Evolutionary conservation across 2,888 invertebrate species (phyloP).

Genomic region (Esperia sulphurella): DNA sequence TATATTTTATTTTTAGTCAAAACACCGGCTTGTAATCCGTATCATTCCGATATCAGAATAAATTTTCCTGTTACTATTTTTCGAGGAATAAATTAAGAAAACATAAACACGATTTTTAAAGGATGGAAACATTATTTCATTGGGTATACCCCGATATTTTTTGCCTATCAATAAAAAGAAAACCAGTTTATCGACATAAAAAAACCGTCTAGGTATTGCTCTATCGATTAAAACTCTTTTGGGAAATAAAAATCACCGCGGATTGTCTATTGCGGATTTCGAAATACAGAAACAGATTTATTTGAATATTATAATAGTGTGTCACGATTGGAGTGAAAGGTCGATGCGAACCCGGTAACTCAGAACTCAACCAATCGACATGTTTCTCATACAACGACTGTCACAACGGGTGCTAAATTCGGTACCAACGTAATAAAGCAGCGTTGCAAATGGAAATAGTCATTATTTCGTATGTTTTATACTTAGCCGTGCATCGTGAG

Average conservation of each 20-base stretch:
- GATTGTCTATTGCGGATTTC: background rate
- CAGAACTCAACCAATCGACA: background rate
- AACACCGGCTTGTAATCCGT: too few relatives aligned
- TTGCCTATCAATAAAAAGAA: background rate
- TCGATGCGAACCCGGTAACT: background rate
- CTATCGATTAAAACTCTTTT: background rate
- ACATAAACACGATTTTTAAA: background rate
- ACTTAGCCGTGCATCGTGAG: background rate
- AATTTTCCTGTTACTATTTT: background rate
- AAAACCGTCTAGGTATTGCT: background rate
- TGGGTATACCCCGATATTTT: background rate
- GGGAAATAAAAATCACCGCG: background rate
- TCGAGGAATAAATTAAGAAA: background rate
- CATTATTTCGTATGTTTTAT: background rate
- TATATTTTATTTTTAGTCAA: too few relatives aligned
- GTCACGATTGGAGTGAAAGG: slow-evolving; percentile 4
- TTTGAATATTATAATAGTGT: background rate
- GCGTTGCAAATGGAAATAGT: background rate
- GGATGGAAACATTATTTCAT: background rate
- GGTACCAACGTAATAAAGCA: background rate
- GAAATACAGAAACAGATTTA: background rate
- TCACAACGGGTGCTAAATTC: background rate
- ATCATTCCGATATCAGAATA: too few relatives aligned
- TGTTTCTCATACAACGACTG: background rate
- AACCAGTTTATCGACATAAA: background rate